These are phyloP conservation scores for Polyommatus iphigenia DNA, from an alignment of 2,888 invertebrate species.

Conservation along the genomic window DNA sequence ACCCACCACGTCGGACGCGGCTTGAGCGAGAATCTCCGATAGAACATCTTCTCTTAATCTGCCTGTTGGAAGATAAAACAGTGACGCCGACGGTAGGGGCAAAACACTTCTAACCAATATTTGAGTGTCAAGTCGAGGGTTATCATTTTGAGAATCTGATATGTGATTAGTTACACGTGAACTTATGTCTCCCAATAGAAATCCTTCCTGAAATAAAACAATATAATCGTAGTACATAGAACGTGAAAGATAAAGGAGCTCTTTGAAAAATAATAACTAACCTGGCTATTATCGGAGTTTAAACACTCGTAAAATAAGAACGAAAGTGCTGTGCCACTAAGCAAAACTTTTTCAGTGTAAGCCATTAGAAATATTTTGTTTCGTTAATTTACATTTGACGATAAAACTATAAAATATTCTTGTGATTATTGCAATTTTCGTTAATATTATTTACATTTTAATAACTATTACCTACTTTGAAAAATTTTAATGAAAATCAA, in stretches of 20 bases:
- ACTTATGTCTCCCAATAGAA: conserved; percentile 83
- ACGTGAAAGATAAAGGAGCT: neutral
- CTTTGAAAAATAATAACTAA: conserved; percentile 46
- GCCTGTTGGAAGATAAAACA: conserved; percentile 81
- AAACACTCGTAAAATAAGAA: conserved; percentile 84
- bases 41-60: conserved; percentile 79
- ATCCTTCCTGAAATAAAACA: conserved; percentile 75
- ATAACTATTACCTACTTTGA: neutral
- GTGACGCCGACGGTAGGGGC: conserved; percentile 78
- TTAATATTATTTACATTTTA: conserved; percentile 21
- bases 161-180: conserved; percentile 83
- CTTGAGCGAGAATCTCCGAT: conserved; percentile 71
- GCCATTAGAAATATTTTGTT: conserved; percentile 51
- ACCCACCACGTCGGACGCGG: conserved; percentile 81
- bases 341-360: conserved; percentile 75
- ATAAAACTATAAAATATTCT: neutral
- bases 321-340: conserved; percentile 83
- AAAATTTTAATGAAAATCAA: neutral
- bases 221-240: neutral
- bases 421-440: neutral
- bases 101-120: conserved; percentile 82
- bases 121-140: conserved; percentile 80
- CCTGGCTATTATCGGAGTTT: conserved; percentile 82
- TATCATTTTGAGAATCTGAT: conserved; percentile 84
- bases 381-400: conserved; percentile 20